Evolutionary conservation across 2,888 invertebrate genomes (phyloP), one percentile per base, ranked within the genome.

Genomic region (Cetonia aurata): DNA sequence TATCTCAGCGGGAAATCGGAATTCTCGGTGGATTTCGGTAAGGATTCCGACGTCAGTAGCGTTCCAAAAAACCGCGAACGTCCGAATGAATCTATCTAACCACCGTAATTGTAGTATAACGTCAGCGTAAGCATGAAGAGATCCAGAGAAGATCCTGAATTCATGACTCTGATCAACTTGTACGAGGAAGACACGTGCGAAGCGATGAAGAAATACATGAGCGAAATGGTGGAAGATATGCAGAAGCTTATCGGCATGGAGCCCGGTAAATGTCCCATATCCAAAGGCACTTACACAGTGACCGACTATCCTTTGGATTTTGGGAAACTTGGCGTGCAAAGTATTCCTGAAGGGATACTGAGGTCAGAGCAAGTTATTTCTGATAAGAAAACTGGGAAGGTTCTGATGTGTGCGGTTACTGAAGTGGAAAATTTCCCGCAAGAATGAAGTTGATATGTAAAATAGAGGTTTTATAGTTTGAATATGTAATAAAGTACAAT

Each of bases 241-340:
- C 52, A 72, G 41, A 68, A 70, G 37, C 17, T 44, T 0, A 33
- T 60, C 2, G 68, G 65, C 10, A 19, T 73, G 13, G 19, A 69
- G 33, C 72, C 73, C 6, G 73, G 73, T 15, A 41, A 37, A n/a
- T 73, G 73, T 66, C 73, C 73, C 9, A 68, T 73, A 9, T 55
- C 72, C 13, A 69, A 68, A 69, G 74, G 74, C n/a, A 44, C 52
- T 17, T 74, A 74, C 46, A 9, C 41, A 9, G 1, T 74, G 0
- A 74, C 59, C 17, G 67, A 74, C 57, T 72, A 57, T 62, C 41
- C 46, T 25, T 46, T 74, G 52, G 69, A 72, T 42, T 46, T 69
- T 25, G 56, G 56, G n/a, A 50, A 56, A 17, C 10, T 67, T 1
- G 33, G 60, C 3, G 53, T 67, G 10, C 62, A 70, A 56, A 13